Percentiles rank a stretch among this genome's conserved stretches.
Conservation (phyloP, 1,140 invertebrate genomes). For the Ips typographus region DNA sequence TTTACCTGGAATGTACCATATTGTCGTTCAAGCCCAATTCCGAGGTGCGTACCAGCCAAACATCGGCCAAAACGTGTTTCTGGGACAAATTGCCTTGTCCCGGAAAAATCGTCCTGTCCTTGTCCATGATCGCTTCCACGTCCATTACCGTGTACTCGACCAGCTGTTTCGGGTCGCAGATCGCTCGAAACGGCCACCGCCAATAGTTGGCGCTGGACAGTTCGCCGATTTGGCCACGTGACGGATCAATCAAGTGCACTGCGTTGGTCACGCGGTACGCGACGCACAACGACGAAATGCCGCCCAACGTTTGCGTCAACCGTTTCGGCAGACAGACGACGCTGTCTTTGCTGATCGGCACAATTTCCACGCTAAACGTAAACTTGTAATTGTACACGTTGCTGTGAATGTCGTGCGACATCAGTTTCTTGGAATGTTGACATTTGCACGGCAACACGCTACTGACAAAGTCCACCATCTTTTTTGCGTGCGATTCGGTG, state of each 20-base stretch:
- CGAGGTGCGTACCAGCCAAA: constrained; percentile 88
- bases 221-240: constrained; percentile 89
- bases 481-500: constrained; percentile 86
- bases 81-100: constrained; percentile 84
- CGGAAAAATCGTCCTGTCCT: constrained; percentile 76
- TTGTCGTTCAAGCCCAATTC: constrained; percentile 86
- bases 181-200: constrained; percentile 79
- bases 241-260: constrained; percentile 93
- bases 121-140: constrained; percentile 79
- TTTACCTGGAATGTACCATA: constrained; percentile 67
- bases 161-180: constrained; percentile 90
- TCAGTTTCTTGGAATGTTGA: constrained; percentile 90
- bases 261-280: constrained; percentile 85
- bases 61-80: constrained; percentile 89
- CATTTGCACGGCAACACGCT: constrained; percentile 85
- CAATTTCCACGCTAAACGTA: constrained; percentile 91
- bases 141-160: constrained; percentile 95
- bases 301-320: constrained; percentile 86
- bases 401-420: constrained; percentile 96
- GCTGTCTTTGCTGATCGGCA: constrained; percentile 96
- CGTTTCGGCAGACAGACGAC: constrained; percentile 90
- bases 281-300: constrained; percentile 88
- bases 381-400: constrained; percentile 98
- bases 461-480: constrained; percentile 92
- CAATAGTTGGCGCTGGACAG: constrained; percentile 80